Conservation (phyloP, 2,113 vertebrate genomes). For the Archilochus colubris region DNA sequence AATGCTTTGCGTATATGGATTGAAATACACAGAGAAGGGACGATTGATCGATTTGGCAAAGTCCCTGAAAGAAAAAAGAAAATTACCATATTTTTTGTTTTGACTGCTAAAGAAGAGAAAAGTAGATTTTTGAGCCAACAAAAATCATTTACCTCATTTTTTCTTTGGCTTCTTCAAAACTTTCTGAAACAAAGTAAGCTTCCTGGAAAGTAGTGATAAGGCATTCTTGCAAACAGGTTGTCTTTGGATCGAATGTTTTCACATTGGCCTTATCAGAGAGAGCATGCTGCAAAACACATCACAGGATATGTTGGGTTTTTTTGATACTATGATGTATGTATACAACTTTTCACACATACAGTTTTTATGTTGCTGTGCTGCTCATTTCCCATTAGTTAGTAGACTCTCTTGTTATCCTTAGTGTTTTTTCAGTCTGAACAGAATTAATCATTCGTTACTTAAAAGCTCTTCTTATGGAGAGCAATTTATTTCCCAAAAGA, state of each 20-base stretch:
- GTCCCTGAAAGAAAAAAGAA: constrained; percentile 82
- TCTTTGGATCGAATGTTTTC: constrained; percentile 93
- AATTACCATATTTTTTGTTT: background rate
- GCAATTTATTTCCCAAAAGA: background rate
- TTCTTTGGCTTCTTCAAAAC: constrained; percentile 98
- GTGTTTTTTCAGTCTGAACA: background rate
- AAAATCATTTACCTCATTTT: constrained; percentile 91
- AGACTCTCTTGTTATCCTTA: background rate
- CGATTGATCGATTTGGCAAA: constrained; percentile 95
- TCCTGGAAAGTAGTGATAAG: constrained; percentile 98
- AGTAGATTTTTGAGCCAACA: constrained; percentile 21
- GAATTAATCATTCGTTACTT: background rate
- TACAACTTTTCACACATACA: background rate
- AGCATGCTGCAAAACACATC: constrained; percentile 86
- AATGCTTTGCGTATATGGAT: constrained; percentile 95
- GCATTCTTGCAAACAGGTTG: constrained; percentile 93
- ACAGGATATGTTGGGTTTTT: constrained; percentile 13
- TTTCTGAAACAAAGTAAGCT: constrained; percentile 95
- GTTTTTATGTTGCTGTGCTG: background rate
- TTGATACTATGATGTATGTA: background rate
- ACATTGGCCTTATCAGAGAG: constrained; percentile 91
- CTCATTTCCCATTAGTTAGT: background rate
- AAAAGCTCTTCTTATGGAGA: background rate
- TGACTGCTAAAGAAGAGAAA: background rate
- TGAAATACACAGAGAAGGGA: constrained; percentile 97